Evolutionary conservation across 1,140 invertebrate genomes (phyloP), one percentile per base, ranked within the genome.

Genomic region (Drosophila ironensis): DNA sequence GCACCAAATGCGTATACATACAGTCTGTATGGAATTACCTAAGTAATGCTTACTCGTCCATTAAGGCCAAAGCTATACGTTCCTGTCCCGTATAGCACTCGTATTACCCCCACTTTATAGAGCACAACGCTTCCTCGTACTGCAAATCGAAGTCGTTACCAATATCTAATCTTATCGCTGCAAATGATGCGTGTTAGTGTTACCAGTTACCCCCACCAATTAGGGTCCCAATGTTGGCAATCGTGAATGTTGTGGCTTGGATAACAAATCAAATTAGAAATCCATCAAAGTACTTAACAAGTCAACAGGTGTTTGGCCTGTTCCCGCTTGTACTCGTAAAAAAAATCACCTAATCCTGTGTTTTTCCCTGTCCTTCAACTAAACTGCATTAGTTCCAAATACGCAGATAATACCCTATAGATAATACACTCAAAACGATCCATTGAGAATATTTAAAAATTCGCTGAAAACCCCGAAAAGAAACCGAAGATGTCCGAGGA

Each of bases 101-200:
- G 12, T 27, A 14, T 37, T 19, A 25, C 14, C 11, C 14, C 11
- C 27, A 30, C 24, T 42, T n/a, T 22, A 17, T 24, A 12, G 14
- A 22, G 20, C 51, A 28, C 35, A 60, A 37, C 11, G 50, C 42
- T 69, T 67, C 38, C 42, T 59, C 41, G 44, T 22, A 51, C 56
- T 37, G 30, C 33, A 52, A 63, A 63, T 40, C 46, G 59, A n/a
- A 46, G 41, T 20, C 27, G 38, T 37, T 51, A 30, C 16, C 24
- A 14, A 45, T 71, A 71, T 71, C 68, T 71, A 42, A 71, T 71
- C 68, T 71, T 61, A 71, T 71, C 68, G 42, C 46, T 42, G 33
- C 38, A 47, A 71, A 70, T 60, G 40, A 56, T 60, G 38, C 57
- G 63, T 69, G 52, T 57, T 68, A 57, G 22, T 14, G 4, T 19